phyloP scores from a whole-genome alignment of 1,140 invertebrate genomes.

The Oreohelix idahoensis region DNA sequence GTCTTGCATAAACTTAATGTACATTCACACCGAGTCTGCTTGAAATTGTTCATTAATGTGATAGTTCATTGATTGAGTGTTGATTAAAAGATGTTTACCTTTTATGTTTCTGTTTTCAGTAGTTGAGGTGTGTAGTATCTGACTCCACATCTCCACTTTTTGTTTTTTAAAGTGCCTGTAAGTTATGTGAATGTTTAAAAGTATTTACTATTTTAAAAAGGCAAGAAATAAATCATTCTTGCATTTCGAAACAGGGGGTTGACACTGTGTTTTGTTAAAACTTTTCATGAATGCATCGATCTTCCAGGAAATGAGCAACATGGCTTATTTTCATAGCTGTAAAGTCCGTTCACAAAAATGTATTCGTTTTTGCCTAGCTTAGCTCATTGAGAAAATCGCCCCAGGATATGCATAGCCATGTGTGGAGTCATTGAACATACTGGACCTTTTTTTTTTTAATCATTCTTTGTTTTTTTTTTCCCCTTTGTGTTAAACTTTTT shows the following conservation, averaged over 20 bases:
- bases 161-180: neutral
- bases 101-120: neutral
- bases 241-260: too few species aligned
- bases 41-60: neutral
- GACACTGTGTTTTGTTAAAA: too few species aligned
- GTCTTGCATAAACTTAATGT: too few species aligned
- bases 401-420: slow-evolving; percentile 1
- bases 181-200: neutral
- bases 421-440: neutral
- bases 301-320: neutral
- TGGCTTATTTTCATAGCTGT: neutral
- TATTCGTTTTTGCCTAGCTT: slow-evolving; percentile 1
- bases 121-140: neutral
- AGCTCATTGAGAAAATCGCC: slow-evolving; percentile 34
- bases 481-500: neutral
- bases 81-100: neutral
- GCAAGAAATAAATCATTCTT: too few species aligned
- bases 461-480: neutral
- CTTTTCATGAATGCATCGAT: neutral
- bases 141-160: neutral
- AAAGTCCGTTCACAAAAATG: neutral
- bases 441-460: neutral
- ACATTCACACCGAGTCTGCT: too few species aligned
- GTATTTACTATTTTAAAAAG: too few species aligned
- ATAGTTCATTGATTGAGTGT: neutral